A percentile compares a stretch with the other conserved stretches of the same genome.
These are phyloP conservation scores for Pholis gunnellus DNA, from an alignment of 2,113 vertebrate genomes.

Conservation along the genomic window DNA sequence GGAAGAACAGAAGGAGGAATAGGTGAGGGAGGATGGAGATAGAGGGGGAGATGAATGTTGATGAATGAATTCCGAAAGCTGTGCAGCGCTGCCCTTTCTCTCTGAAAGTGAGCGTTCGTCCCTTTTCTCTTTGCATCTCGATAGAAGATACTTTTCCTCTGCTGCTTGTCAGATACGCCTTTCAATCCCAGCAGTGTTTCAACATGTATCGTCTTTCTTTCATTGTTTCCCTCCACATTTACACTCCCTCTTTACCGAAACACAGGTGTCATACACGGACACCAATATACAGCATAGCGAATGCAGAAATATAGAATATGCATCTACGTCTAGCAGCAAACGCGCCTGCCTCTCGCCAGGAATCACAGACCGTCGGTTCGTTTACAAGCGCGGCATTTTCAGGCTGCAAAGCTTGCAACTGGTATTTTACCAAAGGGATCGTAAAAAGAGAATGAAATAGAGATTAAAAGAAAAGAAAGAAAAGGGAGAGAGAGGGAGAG, in stretches of 20 bases:
- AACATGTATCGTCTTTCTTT: not conserved
- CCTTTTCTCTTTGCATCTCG: slow-evolving; percentile 22
- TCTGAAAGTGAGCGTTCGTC: slow-evolving; percentile 18
- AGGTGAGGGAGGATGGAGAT: slow-evolving; percentile 51
- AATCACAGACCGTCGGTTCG: not conserved
- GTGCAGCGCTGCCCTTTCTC: slow-evolving; percentile 28
- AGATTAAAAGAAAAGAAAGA: not conserved
- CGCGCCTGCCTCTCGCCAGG: not conserved
- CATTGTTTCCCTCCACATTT: not conserved
- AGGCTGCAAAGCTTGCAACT: slow-evolving; percentile 3
- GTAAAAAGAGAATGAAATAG: not conserved
- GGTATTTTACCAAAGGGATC: not conserved
- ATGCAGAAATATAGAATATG: not conserved
- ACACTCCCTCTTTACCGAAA: not conserved
- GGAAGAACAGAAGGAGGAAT: slow-evolving; percentile 25
- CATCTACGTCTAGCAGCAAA: not conserved
- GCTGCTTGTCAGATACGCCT: slow-evolving; percentile 9
- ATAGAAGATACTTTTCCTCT: not conserved
- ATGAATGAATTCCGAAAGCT: slow-evolving; percentile 52
- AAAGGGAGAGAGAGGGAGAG: not conserved
- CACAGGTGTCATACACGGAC: not conserved
- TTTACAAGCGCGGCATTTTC: slow-evolving; percentile 15
- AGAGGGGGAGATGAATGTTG: slow-evolving; percentile 30
- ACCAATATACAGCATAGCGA: not conserved
- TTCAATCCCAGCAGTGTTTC: slow-evolving; percentile 9